phyloP scores from a whole-genome alignment of 2,888 invertebrate species.

The Erebia ligea region DNA sequence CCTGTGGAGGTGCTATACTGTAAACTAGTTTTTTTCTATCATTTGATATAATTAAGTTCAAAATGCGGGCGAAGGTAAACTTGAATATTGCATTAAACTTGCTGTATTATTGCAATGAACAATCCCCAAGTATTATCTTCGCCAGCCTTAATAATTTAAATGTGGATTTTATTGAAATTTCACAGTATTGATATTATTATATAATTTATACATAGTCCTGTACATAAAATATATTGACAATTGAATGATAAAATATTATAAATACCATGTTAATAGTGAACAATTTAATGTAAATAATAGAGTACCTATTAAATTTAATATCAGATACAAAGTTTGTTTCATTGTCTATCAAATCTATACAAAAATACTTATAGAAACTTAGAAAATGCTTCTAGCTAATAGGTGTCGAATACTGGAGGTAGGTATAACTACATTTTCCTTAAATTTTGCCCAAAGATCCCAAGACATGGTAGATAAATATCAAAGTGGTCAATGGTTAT shows the following conservation, averaged over 20 bases:
- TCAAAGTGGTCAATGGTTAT: no score
- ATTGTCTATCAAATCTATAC: conserved; percentile 46
- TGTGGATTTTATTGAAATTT: conserved; percentile 69
- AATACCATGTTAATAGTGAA: conserved; percentile 83
- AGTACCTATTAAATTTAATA: conserved; percentile 83
- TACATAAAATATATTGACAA: conserved; percentile 82
- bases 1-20: conserved; percentile 78
- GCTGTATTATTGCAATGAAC: conserved; percentile 28
- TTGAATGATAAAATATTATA: conserved; percentile 78
- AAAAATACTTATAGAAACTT: neutral
- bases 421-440: no score
- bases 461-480: no score
- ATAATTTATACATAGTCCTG: conserved; percentile 82
- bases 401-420: no score
- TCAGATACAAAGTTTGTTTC: conserved; percentile 72
- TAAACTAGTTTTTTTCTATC: conserved; percentile 60
- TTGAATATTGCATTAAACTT: conserved; percentile 27
- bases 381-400: no score
- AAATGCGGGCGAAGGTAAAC: conserved; percentile 48
- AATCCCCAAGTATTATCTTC: conserved; percentile 34
- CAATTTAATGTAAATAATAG: conserved; percentile 84
- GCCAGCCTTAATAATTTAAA: conserved; percentile 45
- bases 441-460: no score
- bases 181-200: conserved; percentile 82
- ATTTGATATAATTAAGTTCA: conserved; percentile 60